Conservation (phyloP, 2,797 vertebrate genomes). For the Sarcophilus harrisii region DNA sequence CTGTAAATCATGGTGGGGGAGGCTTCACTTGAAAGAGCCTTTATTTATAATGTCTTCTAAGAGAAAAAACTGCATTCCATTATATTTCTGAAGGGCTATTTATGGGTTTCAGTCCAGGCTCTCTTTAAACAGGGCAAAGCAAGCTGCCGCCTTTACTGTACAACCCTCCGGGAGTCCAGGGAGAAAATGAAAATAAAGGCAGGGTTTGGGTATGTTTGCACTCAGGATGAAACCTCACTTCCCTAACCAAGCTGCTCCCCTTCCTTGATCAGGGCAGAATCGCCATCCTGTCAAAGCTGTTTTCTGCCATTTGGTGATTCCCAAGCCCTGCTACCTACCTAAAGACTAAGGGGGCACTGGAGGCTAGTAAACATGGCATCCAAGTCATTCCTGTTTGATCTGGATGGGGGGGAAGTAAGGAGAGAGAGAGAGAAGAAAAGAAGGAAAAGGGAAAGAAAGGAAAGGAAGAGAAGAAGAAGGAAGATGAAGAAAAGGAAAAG, state of each 20-base stretch:
- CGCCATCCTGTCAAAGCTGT: not conserved
- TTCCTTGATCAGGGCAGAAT: not conserved
- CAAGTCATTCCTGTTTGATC: not conserved
- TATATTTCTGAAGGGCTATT: not conserved
- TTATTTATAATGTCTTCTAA: not conserved
- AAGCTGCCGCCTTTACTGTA: not conserved
- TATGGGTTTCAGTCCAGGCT: not conserved
- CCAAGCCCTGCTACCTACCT: not conserved
- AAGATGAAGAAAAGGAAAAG: no score
- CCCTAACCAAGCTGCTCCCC: not conserved
- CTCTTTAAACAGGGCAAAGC: not conserved
- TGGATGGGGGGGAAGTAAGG: not conserved
- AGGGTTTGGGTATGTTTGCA: not conserved
- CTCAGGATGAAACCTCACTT: not conserved
- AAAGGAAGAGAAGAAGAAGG: not conserved
- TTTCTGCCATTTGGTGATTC: no score
- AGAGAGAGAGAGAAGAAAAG: not conserved
- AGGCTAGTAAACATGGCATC: not conserved
- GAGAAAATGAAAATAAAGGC: not conserved
- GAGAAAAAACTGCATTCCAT: not conserved
- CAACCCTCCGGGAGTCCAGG: not conserved
- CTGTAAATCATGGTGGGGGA: not conserved
- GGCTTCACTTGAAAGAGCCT: not conserved
- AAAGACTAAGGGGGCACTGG: not conserved
- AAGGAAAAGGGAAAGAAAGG: no score